Evolutionary conservation across 2,888 invertebrate species (phyloP).

Genomic region (Cantharis nigra): DNA sequence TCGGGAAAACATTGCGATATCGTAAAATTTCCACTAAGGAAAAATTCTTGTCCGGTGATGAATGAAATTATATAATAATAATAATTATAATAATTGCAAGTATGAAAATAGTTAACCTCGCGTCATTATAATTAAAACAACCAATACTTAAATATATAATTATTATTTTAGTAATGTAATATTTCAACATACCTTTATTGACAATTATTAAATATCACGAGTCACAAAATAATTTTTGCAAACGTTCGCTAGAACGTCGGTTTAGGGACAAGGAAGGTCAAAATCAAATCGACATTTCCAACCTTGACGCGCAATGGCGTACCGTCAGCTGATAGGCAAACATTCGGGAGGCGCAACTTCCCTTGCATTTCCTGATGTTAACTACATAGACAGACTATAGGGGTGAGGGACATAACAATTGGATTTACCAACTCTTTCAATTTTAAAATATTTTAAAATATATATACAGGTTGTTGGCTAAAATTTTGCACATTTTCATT

Average conservation of each 20-base stretch:
- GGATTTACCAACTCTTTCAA: background rate
- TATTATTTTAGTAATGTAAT: background rate
- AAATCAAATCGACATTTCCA: conserved; percentile 9
- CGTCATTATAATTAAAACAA: background rate
- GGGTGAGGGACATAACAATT: background rate
- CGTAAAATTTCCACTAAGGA: background rate
- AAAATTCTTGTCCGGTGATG: background rate
- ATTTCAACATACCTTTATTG: background rate
- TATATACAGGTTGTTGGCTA: background rate
- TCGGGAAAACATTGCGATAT: background rate
- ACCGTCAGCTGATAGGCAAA: background rate
- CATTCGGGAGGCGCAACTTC: background rate
- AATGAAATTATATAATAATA: background rate
- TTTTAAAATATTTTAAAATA: background rate
- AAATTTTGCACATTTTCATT: background rate
- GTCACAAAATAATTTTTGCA: background rate
- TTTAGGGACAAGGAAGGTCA: conserved; percentile 15
- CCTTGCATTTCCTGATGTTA: background rate
- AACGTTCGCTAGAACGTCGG: background rate
- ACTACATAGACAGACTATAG: background rate
- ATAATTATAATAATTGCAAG: background rate
- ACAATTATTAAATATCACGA: background rate
- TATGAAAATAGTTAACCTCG: background rate
- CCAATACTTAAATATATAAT: background rate
- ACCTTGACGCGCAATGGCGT: conserved; percentile 12